phyloP scores from a whole-genome alignment of 2,797 vertebrate genomes.

The Melopsittacus undulatus region DNA sequence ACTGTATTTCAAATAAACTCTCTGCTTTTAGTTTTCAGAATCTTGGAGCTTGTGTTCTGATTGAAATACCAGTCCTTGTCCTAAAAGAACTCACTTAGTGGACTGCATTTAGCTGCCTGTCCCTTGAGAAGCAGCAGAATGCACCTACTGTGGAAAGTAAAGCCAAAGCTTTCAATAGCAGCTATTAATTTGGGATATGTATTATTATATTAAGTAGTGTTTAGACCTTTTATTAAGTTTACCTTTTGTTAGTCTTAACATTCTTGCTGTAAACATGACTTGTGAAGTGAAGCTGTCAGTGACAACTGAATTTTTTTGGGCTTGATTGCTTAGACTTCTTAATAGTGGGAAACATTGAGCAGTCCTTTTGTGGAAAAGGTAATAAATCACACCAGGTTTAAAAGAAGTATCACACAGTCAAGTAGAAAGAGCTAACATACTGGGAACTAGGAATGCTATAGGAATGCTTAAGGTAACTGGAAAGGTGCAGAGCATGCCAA shows the following conservation, averaged over 20 bases:
- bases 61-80: neutral
- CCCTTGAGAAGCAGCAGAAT: neutral
- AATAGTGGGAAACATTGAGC: neutral
- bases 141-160: neutral
- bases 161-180: neutral
- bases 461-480: neutral
- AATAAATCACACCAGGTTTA: neutral
- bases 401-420: neutral
- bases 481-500: rapidly evolving
- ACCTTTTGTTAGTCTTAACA: neutral
- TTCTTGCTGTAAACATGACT: neutral
- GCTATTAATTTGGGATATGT: neutral
- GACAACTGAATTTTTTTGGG: neutral
- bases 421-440: neutral
- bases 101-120: neutral
- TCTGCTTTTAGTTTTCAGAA: neutral
- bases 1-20: neutral
- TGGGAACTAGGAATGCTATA: neutral
- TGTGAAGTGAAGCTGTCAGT: neutral
- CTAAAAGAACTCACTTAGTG: neutral
- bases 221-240: neutral
- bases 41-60: neutral
- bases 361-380: neutral
- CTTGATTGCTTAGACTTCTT: neutral
- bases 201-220: neutral